A percentile compares a stretch with the other conserved stretches of the same genome.
These are phyloP conservation scores for Scomberomorus guttatus DNA, from an alignment of 2,797 vertebrate genomes.

Conservation along the genomic window DNA sequence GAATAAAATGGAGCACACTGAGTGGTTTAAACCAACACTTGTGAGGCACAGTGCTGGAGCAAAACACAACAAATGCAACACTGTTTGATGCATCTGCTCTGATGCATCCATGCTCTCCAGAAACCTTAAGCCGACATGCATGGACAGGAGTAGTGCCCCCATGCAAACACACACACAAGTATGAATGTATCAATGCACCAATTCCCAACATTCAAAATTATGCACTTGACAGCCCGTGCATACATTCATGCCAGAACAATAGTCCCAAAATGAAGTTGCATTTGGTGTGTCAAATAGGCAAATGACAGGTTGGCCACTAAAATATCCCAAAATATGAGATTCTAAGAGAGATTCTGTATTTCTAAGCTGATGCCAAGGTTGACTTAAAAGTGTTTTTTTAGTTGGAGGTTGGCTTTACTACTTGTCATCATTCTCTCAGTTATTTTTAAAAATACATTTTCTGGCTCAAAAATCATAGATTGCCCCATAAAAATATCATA, in stretches of 20 bases:
- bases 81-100: slow-evolving; percentile 14
- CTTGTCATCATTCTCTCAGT: too few relatives aligned
- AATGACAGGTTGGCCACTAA: background rate
- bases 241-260: background rate
- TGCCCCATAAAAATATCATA: too few relatives aligned
- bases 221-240: background rate
- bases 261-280: slow-evolving; percentile 16
- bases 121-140: slow-evolving; percentile 32
- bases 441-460: too few relatives aligned
- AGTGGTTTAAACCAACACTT: slow-evolving; percentile 6
- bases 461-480: too few relatives aligned
- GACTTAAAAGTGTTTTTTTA: background rate
- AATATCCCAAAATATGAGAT: background rate
- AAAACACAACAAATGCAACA: background rate
- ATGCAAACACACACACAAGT: slow-evolving; percentile 12
- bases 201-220: background rate
- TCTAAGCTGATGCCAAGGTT: background rate
- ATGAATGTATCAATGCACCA: background rate
- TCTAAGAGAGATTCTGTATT: background rate
- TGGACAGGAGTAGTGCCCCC: background rate
- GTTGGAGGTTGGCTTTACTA: too few relatives aligned
- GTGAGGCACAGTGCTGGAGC: background rate
- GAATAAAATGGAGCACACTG: background rate
- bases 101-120: slow-evolving; percentile 11
- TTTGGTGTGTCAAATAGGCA: slow-evolving; percentile 14